A percentile compares a stretch with the other conserved stretches of the same genome.
Evolutionary conservation across 2,113 vertebrate species (phyloP).

Genomic region (Morone chrysops): DNA sequence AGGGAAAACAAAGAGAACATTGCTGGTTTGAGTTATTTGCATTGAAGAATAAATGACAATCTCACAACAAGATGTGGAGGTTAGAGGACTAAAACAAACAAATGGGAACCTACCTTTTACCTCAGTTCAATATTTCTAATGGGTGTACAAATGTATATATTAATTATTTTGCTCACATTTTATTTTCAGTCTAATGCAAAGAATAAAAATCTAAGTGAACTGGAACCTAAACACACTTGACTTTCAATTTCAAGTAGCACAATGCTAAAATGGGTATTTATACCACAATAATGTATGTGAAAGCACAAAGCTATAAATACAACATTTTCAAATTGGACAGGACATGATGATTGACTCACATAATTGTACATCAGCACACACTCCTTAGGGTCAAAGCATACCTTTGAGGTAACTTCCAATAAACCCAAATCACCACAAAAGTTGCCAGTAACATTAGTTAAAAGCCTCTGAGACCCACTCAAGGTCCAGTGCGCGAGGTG

Average conservation of each 20-base stretch:
- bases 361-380: neutral
- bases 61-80: constrained; percentile 39
- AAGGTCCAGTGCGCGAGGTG: constrained; percentile 38
- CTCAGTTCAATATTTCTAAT: constrained; percentile 37
- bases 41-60: constrained; percentile 42
- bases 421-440: neutral
- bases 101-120: constrained; percentile 11
- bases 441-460: neutral
- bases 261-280: neutral
- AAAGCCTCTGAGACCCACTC: constrained; percentile 1
- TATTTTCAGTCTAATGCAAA: neutral
- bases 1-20: constrained; percentile 56
- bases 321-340: neutral
- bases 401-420: constrained; percentile 19
- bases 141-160: constrained; percentile 38
- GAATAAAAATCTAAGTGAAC: neutral
- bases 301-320: neutral
- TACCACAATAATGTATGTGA: constrained; percentile 1
- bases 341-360: neutral
- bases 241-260: neutral
- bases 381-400: neutral
- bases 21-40: neutral
- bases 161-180: neutral
- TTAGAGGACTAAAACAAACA: constrained; percentile 36
- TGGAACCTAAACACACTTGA: neutral